Base-by-base conservation (phyloP, 2,797 vertebrate species). In the Rhabdomys pumilio region DNA sequence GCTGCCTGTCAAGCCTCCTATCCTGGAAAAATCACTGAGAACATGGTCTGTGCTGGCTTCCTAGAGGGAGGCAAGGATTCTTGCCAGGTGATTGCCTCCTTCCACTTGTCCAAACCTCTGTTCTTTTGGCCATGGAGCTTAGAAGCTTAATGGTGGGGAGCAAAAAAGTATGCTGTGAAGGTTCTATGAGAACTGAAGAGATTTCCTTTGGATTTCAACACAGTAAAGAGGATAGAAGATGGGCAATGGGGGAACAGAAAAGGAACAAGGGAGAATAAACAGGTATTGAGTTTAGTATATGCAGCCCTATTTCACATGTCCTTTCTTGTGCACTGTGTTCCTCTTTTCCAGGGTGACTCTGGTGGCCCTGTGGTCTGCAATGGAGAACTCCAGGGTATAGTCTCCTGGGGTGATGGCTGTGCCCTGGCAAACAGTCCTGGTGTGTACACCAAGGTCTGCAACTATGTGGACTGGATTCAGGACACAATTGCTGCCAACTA, bases 61-160 rank as follows among this genome's bases (percentile, higher is more conserved):
- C 94, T 99, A 0, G 99, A 99, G 90, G 99, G 99, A 96, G 99
- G 99, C 96, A 99, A 99, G 98, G 99, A 99, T 96, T 99, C 99
- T 79, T 99, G 99, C 98, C 99, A 99, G 99, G 99, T 99, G 67
- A 97, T 63, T 85, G 44, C 20, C 0, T 5, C 73, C 73, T 50
- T 44, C 31, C 2, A 2, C 14, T 3, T 17, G 20, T 20, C 3
- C 3, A 72, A 3, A n/a, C 15, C 69, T 72, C 38, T 15, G 0
- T n/a, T 13, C 15, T 6, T 0, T 8, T 14, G 0, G 12, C 10
- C 34, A 0, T 34, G 14, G 31, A 13, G 3, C 8, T 75, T 75
- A 3, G 4, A 75, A 75, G 38, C 11, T 13, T 8, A 10, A 26
- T 12, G 0, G 29, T 1, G 4, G 6, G 3, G 50, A 55, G 47